Percentiles rank a stretch among this genome's conserved stretches.
These are phyloP conservation scores for Tanypteryx hageni DNA, from an alignment of 2,888 invertebrate species.

Conservation along the genomic window DNA sequence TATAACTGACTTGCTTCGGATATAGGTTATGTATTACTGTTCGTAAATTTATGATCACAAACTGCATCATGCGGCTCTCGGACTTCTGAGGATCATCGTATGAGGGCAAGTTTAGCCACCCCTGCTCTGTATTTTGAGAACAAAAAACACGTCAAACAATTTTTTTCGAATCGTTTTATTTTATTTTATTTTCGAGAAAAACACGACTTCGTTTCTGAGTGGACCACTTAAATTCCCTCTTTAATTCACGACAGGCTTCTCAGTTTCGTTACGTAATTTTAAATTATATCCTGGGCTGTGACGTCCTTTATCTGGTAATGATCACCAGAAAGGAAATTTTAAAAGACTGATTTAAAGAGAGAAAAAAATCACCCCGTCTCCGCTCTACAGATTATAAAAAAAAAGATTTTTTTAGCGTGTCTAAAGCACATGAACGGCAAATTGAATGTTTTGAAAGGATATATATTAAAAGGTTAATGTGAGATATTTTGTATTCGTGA, in stretches of 20 bases:
- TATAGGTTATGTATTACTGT: no score
- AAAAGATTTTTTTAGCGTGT: neutral
- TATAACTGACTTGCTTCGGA: no score
- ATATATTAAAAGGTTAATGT: neutral
- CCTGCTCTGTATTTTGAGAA: no score
- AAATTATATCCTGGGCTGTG: constrained; percentile 56
- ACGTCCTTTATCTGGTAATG: constrained; percentile 18
- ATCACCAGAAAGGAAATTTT: constrained; percentile 49
- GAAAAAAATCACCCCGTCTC: neutral
- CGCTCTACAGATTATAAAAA: neutral
- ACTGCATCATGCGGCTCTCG: no score
- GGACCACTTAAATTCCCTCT: neutral
- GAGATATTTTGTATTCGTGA: constrained; percentile 11
- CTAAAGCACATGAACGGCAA: neutral
- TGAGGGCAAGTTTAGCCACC: no score
- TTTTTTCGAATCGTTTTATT: no score
- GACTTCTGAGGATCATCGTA: no score
- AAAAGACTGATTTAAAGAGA: constrained; percentile 53
- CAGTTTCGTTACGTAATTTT: neutral
- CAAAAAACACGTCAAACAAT: no score
- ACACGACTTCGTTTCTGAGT: no score
- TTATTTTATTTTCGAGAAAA: no score
- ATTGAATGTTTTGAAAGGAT: neutral
- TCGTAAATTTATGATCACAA: no score
- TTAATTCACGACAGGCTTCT: neutral